Percentiles rank a stretch among this genome's conserved stretches.
Conservation (phyloP, 2,113 vertebrate genomes). For the Neofelis nebulosa region DNA sequence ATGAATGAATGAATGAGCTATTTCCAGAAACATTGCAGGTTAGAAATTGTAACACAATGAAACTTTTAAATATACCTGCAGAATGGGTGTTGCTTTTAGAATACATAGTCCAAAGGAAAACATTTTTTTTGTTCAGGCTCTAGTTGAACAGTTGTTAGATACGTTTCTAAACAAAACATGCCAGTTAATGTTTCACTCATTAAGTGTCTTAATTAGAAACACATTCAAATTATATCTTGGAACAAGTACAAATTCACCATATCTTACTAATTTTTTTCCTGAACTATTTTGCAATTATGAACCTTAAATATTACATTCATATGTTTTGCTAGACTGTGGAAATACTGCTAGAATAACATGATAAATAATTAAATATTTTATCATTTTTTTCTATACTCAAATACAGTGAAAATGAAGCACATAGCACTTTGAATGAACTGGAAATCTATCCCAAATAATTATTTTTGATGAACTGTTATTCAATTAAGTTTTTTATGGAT, state of each 20-base stretch:
- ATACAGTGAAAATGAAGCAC: background rate
- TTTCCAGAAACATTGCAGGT: background rate
- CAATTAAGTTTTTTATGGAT: background rate
- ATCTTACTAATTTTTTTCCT: constrained; percentile 33
- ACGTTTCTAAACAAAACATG: background rate
- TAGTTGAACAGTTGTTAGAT: background rate
- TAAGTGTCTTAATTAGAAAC: constrained; percentile 25
- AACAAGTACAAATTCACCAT: background rate
- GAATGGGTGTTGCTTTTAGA: background rate
- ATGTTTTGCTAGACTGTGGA: background rate
- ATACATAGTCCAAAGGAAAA: background rate
- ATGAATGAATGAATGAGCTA: background rate
- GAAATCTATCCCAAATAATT: background rate
- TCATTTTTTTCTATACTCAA: background rate
- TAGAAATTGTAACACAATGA: background rate
- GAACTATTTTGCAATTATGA: background rate
- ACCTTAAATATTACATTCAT: background rate
- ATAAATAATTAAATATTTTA: background rate
- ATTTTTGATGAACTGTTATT: background rate
- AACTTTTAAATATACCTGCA: background rate
- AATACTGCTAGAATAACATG: background rate
- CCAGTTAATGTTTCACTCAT: background rate
- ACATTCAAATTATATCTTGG: background rate
- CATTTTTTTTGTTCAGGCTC: background rate
- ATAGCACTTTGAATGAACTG: background rate